Evolutionary conservation across 2,888 invertebrate genomes (phyloP).

Genomic region (Tinea trinotella): DNA sequence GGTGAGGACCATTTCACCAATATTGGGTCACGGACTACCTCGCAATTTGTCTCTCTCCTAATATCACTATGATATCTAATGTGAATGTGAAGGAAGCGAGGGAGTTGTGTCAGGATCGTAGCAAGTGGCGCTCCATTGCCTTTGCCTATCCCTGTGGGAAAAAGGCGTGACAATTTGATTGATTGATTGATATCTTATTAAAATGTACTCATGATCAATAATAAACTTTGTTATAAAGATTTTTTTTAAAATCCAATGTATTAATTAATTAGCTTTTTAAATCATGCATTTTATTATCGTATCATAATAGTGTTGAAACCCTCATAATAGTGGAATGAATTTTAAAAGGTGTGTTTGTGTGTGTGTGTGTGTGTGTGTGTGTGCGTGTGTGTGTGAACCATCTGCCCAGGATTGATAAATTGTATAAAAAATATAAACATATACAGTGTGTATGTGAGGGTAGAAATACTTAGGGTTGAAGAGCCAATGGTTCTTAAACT

Average conservation of each 20-base stretch:
- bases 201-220: neutral
- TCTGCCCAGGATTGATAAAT: conserved; percentile 67
- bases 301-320: conserved; percentile 63
- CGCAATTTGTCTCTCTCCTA: too few species aligned
- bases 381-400: conserved; percentile 35
- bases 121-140: too few species aligned
- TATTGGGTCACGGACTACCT: too few species aligned
- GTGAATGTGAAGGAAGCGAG: too few species aligned
- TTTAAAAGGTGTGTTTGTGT: conserved; percentile 64
- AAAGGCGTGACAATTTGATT: too few species aligned
- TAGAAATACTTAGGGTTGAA: conserved; percentile 25
- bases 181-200: too few species aligned
- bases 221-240: neutral
- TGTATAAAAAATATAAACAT: conserved; percentile 59
- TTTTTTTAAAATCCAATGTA: neutral
- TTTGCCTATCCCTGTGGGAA: too few species aligned
- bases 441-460: conserved; percentile 29
- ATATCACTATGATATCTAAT: too few species aligned
- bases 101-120: too few species aligned
- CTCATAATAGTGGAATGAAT: conserved; percentile 54
- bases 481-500: conserved; percentile 19
- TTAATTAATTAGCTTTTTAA: conserved; percentile 16
- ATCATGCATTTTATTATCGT: conserved; percentile 43
- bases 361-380: conserved; percentile 35
- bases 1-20: too few species aligned